Base-by-base conservation (phyloP, 2,797 vertebrate species). In the Hippocampus kuda region DNA sequence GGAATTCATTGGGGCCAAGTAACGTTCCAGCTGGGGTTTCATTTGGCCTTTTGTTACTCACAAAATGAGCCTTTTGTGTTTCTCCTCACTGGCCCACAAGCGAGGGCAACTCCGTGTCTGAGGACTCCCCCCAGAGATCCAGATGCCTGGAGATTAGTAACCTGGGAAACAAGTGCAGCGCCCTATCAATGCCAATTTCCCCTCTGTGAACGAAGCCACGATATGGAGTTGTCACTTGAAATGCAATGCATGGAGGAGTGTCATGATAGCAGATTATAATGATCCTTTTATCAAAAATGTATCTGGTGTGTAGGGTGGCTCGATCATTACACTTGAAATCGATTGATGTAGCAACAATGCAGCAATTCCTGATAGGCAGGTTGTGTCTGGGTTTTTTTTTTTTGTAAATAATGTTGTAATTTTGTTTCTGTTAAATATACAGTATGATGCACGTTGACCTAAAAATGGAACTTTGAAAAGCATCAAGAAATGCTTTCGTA, bases 111-210 rank as follows among this genome's bases (percentile, higher is more conserved):
- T 80, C 85, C 70, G 84, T 87, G 87, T 79, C 85, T 20, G 78
- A 81, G 78, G 87, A 78, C 86, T 89, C 91, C 88, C 89, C 88
- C 90, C 78, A 77, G 89, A 90, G 89, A 87, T 89, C 87, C 87
- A 87, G 89, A 89, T 90, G 87, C 87, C 88, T 85, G 84, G 67
- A 90, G 91, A 92, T 93, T 92, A 91, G 92, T 92, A 86, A 88
- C 91, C 90, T 86, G 81, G 90, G 91, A 84, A 90, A 93, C 91
- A 75, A 85, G 85, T 73, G 82, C 84, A 77, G 77, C 85, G 72
- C 84, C 86, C 76, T 77, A 86, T 73, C 81, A 87, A 90, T 79
- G 83, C 81, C 67, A 81, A 54, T 84, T 81, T 83, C 81, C 82
- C 67, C 67, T 70, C 75, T 65, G 70, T 72, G 74, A 13, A 72